Base-by-base conservation (phyloP, 1,140 invertebrate species). In the Laupala kohalensis region DNA sequence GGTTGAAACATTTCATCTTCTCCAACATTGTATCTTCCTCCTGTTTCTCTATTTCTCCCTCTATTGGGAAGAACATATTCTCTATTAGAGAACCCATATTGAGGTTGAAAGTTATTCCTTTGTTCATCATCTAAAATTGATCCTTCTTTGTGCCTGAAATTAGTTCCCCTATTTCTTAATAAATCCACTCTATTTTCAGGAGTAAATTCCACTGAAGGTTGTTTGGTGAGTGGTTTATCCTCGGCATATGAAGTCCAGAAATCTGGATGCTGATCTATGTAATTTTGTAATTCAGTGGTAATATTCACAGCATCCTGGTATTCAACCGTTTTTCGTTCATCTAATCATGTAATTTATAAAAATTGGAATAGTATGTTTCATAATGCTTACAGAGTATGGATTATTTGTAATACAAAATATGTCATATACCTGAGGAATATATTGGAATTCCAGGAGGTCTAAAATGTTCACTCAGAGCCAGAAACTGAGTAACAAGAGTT, bases 391-490 rank as follows among this genome's bases (percentile, higher is more conserved):
- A 68, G 6, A 28, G 9, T 23, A 27, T 24, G 26, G 4, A 66
- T 13, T 66, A 25, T 12, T 66, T 27, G 23, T 1, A 4, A 66
- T 9, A 3, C 23, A 27, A 27, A 66, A 12, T 1, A 66, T 13
- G 9, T 6, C 6, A 74, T 75, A 75, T 79, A 88, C 87, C 83
- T 71, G 88, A 90, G 76, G 86, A 85, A 76, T 90, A 90, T n/a
- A 90, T 77, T 15, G 86, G 79, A 37, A 85, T 77, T n/a, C 91
- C 92, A 15, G 90, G 90, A 26, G 87, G 84, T 71, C 85, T 84
- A 27, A 89, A 85, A 74, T 88, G 86, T 74, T 87, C 83, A 74
- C 86, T 89, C n/a, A 93, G 81, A 0, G 88, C 91, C 74, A 86
- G 86, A 5, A 93, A 78, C 77, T 86, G 87, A 23, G 86, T 85